These are phyloP conservation scores for Zophobas morio DNA, from an alignment of 1,140 invertebrate species.

Conservation along the genomic window DNA sequence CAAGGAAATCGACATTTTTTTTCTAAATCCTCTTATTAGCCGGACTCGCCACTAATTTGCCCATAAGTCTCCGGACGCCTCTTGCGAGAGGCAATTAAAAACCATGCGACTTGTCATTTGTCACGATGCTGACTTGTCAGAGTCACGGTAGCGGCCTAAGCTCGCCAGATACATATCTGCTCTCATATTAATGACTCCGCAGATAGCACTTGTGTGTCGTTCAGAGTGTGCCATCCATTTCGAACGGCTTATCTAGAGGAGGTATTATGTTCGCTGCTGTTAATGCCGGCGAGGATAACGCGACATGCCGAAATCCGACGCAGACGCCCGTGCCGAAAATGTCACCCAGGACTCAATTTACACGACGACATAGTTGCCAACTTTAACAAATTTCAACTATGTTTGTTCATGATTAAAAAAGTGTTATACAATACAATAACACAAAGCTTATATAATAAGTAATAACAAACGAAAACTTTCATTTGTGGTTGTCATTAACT, in stretches of 20 bases:
- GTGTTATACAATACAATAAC: too few species aligned
- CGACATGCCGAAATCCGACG: conserved; percentile 20
- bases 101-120: conserved; percentile 49
- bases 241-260: conserved; percentile 36
- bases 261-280: conserved; percentile 46
- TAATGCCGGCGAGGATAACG: conserved; percentile 37
- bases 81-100: conserved; percentile 49
- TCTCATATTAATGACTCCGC: conserved; percentile 55
- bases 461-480: too few species aligned
- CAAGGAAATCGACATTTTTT: conserved; percentile 36
- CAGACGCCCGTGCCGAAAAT: background rate
- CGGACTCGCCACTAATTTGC: conserved; percentile 6
- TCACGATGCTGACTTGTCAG: conserved; percentile 52
- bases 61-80: conserved; percentile 18
- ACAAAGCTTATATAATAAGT: too few species aligned
- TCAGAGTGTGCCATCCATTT: conserved; percentile 53
- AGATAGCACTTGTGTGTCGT: conserved; percentile 55
- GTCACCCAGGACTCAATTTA: background rate
- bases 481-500: too few species aligned
- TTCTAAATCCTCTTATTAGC: conserved; percentile 2
- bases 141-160: conserved; percentile 54
- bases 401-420: too few species aligned
- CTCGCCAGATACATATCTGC: conserved; percentile 53
- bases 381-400: too few species aligned
- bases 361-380: background rate